Percentiles rank a stretch among this genome's conserved stretches.
Conservation (phyloP, 2,113 vertebrate species). For the Zosterops borbonicus region DNA sequence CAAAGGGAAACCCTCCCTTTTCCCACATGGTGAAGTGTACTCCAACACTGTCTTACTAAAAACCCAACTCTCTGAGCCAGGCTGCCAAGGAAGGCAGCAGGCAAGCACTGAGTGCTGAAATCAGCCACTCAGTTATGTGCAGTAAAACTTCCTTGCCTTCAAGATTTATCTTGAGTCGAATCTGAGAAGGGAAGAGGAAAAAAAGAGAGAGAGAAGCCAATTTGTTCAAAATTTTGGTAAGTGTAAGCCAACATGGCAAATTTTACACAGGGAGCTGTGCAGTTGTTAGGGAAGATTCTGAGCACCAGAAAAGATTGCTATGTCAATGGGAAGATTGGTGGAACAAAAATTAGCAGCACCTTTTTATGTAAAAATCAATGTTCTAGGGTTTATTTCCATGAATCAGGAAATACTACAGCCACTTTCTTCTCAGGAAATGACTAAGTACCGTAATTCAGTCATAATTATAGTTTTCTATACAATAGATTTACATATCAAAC, state of each 20-base stretch:
- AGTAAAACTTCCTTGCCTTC: neutral
- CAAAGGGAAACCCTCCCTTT: neutral
- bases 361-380: slow-evolving; percentile 67
- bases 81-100: neutral
- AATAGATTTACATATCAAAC: slow-evolving; percentile 57
- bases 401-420: slow-evolving; percentile 49
- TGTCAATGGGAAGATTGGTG: slow-evolving; percentile 3
- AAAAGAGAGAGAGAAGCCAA: neutral
- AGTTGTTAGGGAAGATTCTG: slow-evolving; percentile 12
- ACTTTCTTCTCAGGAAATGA: slow-evolving; percentile 62
- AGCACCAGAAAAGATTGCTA: neutral
- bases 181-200: neutral
- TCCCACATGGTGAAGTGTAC: neutral
- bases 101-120: neutral
- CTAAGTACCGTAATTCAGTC: slow-evolving; percentile 47
- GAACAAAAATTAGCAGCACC: slow-evolving; percentile 56
- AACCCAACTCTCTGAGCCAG: neutral
- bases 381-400: slow-evolving; percentile 45
- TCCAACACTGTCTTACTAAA: neutral
- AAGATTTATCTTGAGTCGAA: neutral
- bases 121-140: neutral
- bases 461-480: slow-evolving; percentile 57
- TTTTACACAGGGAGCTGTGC: neutral
- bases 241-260: neutral
- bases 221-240: neutral